Percentiles rank a stretch among this genome's conserved stretches.
Evolutionary conservation across 2,797 vertebrate species (phyloP).

Genomic region (Neosalanx taihuensis): DNA sequence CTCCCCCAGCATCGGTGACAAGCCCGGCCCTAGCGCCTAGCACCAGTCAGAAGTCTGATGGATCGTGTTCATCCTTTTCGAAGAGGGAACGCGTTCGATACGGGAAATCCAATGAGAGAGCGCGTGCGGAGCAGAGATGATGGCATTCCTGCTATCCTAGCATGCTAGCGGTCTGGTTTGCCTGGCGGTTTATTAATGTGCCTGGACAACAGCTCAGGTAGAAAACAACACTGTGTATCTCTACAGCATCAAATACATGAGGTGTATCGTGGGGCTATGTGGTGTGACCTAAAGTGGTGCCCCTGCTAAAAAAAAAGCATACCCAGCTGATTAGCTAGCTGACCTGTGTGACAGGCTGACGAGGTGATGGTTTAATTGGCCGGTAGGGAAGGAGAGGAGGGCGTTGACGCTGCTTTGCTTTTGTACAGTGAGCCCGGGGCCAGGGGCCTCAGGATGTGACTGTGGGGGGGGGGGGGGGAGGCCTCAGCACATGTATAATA

Average conservation of each 20-base stretch:
- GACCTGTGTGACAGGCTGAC: neutral
- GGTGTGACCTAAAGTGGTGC: no score
- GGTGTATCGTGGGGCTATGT: no score
- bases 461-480: neutral
- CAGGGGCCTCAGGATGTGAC: neutral
- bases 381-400: conserved; percentile 34
- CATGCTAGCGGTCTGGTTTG: no score
- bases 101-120: conserved; percentile 22
- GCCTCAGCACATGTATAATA: conserved; percentile 36
- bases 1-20: conserved; percentile 3
- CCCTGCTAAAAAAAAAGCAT: no score
- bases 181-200: no score
- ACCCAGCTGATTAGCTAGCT: neutral
- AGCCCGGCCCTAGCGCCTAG: conserved; percentile 11
- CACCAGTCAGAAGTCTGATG: conserved; percentile 33
- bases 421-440: neutral
- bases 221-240: no score
- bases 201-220: no score
- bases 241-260: no score
- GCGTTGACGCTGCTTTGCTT: neutral
- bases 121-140: neutral
- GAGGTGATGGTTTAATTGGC: conserved; percentile 46
- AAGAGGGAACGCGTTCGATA: conserved; percentile 26
- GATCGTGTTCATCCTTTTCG: conserved; percentile 25
- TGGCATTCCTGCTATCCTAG: neutral